Conservation (phyloP, 1,140 invertebrate species). For the Tetraneura akinire region DNA sequence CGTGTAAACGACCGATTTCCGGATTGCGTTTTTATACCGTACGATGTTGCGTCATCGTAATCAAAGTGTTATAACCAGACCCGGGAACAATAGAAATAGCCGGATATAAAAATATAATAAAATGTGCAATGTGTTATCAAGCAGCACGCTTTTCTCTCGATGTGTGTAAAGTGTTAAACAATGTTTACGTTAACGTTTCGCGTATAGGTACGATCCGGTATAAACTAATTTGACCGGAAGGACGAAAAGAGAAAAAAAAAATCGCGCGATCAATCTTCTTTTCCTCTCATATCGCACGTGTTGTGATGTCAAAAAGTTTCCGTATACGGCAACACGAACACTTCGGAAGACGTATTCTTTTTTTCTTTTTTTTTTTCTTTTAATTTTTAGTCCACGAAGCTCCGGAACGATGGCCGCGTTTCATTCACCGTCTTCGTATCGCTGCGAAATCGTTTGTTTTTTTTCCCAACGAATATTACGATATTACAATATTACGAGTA, state of each 20-base stretch:
- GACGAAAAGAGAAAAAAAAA: neutral
- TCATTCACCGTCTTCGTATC: too few relatives aligned
- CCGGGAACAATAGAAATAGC: neutral
- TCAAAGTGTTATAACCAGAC: too few relatives aligned
- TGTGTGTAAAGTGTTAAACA: neutral
- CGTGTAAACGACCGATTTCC: neutral
- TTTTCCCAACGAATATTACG: too few relatives aligned
- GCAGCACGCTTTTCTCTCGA: neutral
- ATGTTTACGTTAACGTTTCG: slow-evolving; percentile 1
- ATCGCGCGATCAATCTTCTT: neutral
- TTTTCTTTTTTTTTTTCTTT: too few relatives aligned
- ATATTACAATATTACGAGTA: too few relatives aligned
- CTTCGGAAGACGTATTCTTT: neutral
- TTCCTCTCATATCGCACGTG: neutral
- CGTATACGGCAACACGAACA: neutral
- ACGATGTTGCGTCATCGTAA: neutral
- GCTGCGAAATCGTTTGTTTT: too few relatives aligned
- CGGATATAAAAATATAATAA: neutral
- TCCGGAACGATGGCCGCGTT: too few relatives aligned
- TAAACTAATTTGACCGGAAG: neutral
- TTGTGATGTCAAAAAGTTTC: neutral
- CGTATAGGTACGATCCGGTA: neutral
- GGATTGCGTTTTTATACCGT: neutral
- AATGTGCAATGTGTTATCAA: neutral
- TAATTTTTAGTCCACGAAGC: too few relatives aligned